phyloP scores from a whole-genome alignment of 2,113 vertebrate species.

The Oophaga pumilio region DNA sequence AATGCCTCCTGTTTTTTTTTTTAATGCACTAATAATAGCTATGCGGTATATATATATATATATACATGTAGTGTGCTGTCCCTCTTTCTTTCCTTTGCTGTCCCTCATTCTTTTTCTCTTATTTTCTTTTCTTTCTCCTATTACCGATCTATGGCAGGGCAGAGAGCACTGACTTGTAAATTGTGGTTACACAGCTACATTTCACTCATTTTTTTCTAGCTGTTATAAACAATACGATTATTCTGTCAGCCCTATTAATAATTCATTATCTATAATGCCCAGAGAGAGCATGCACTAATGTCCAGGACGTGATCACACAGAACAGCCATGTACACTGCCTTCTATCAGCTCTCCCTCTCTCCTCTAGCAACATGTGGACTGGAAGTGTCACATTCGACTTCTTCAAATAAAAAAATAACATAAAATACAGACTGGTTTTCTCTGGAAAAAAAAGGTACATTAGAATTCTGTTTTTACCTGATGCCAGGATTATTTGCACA shows the following conservation, averaged over 20 bases:
- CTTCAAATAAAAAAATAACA: slow-evolving; percentile 11
- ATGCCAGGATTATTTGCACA: slow-evolving; percentile 28
- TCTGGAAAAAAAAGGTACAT: neutral
- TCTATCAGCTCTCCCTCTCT: neutral
- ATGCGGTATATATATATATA: neutral
- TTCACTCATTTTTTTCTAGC: neutral
- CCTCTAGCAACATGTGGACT: slow-evolving; percentile 38
- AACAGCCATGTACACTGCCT: neutral
- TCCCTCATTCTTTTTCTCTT: neutral
- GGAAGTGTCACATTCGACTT: neutral
- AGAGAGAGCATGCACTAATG: neutral
- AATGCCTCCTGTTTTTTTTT: slow-evolving; percentile 52
- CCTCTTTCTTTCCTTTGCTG: neutral
- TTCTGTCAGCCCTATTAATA: neutral
- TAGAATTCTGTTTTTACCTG: neutral
- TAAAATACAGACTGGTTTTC: slow-evolving; percentile 4
- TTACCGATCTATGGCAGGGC: neutral
- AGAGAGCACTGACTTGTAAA: neutral
- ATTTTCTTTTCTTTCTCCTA: neutral
- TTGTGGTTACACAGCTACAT: neutral
- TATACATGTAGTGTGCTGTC: neutral
- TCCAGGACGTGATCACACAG: neutral
- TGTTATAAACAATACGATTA: neutral
- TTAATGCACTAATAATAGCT: slow-evolving; percentile 12
- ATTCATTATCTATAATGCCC: neutral